phyloP scores from a whole-genome alignment of 2,113 vertebrate genomes.

The Sphyrna mokarran region DNA sequence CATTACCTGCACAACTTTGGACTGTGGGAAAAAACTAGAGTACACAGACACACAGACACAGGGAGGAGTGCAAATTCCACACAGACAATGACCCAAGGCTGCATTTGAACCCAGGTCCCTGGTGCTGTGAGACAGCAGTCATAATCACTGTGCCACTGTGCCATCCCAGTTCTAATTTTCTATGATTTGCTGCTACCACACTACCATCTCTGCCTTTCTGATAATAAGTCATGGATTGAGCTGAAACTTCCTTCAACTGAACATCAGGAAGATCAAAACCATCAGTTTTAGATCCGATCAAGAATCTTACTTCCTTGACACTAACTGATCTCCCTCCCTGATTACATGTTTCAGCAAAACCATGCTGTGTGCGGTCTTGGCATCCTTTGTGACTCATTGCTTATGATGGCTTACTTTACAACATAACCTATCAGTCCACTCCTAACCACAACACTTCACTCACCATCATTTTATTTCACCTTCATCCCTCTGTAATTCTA shows the following conservation, averaged over 20 bases:
- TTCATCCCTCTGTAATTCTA: background rate
- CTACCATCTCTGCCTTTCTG: background rate
- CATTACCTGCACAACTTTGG: no score
- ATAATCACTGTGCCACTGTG: no score
- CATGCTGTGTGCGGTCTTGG: background rate
- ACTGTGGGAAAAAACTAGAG: no score
- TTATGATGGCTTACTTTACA: background rate
- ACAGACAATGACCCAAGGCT: no score
- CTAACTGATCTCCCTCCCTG: background rate
- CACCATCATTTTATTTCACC: background rate
- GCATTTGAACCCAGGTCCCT: no score
- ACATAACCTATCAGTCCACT: background rate
- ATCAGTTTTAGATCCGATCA: background rate
- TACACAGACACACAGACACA: no score
- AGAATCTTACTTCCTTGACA: background rate
- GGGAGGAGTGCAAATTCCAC: no score
- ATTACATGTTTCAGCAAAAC: background rate
- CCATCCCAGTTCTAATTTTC: background rate
- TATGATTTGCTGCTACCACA: background rate
- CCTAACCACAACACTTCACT: background rate
- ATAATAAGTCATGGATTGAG: background rate
- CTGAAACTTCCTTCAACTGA: background rate
- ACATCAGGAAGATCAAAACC: background rate
- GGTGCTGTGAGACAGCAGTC: no score
- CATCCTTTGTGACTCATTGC: background rate